These are phyloP conservation scores for Camponotus fellah DNA, from an alignment of 2,888 invertebrate species.

Conservation along the genomic window DNA sequence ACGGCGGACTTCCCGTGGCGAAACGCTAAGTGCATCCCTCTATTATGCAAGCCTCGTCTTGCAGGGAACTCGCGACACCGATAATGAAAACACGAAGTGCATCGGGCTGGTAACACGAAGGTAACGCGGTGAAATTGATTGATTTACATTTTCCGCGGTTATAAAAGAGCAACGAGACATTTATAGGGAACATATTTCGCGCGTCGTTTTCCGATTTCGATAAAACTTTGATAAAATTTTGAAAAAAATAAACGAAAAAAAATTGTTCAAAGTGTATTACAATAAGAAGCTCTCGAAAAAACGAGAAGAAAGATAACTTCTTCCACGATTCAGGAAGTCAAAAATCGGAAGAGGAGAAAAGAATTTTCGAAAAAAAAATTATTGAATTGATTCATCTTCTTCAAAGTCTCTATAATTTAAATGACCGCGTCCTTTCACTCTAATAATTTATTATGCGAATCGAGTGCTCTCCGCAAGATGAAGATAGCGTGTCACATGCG, in stretches of 20 bases:
- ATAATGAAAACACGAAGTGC: conserved; percentile 68
- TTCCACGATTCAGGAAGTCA: neutral
- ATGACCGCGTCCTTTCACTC: neutral
- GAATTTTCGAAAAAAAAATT: neutral
- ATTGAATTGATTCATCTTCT: neutral
- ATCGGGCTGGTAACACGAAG: neutral
- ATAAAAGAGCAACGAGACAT: neutral
- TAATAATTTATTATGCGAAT: neutral
- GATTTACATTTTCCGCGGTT: conserved; percentile 62
- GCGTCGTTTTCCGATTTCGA: neutral
- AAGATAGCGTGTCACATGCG: neutral
- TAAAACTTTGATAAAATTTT: neutral
- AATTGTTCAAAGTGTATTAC: neutral
- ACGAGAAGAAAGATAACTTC: neutral
- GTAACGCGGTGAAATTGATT: conserved; percentile 68
- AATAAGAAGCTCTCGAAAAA: neutral
- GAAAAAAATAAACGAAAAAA: neutral
- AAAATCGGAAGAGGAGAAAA: neutral
- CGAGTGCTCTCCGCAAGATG: neutral
- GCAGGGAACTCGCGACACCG: conserved; percentile 72
- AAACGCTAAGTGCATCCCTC: conserved; percentile 80
- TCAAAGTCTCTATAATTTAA: neutral
- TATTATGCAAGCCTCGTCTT: conserved; percentile 79
- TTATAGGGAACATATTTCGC: neutral
- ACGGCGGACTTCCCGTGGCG: conserved; percentile 79